phyloP scores from a whole-genome alignment of 2,888 invertebrate species.

The Ptilodon capucinus region DNA sequence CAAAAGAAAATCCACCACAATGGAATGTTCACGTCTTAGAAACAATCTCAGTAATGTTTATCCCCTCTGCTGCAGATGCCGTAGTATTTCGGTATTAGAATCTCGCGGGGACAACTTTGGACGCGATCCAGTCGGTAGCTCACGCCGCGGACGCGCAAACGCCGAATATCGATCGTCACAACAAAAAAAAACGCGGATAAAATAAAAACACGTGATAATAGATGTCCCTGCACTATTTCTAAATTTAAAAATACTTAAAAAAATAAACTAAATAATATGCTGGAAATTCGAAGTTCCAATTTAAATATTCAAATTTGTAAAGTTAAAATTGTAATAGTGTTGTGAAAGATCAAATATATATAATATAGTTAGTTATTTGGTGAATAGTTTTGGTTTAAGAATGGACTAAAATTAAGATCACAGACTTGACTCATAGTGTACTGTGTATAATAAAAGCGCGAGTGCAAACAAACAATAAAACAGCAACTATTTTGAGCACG shows the following conservation, averaged over 20 bases:
- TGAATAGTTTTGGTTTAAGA: constrained; percentile 10
- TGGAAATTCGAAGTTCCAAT: constrained; percentile 1
- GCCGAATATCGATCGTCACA: constrained; percentile 35
- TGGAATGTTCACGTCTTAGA: constrained; percentile 37
- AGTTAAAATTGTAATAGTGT: constrained; percentile 11
- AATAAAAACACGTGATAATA: constrained; percentile 14
- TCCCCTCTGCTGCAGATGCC: constrained; percentile 65
- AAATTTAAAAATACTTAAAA: background rate
- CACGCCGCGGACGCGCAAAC: constrained; percentile 53
- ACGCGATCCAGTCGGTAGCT: constrained; percentile 70
- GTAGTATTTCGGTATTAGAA: constrained; percentile 76
- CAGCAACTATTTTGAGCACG: constrained; percentile 62
- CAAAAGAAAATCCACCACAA: constrained; percentile 34
- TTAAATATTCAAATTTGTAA: constrained; percentile 1
- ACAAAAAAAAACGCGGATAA: constrained; percentile 29
- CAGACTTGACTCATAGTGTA: constrained; percentile 51
- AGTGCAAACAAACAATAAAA: constrained; percentile 70
- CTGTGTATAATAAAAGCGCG: constrained; percentile 52
- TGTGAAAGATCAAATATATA: constrained; percentile 7
- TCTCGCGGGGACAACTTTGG: constrained; percentile 77
- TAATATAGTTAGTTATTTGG: background rate
- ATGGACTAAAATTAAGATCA: constrained; percentile 27
- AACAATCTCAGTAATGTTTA: constrained; percentile 59
- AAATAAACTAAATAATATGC: background rate
- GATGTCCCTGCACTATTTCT: background rate